Base-by-base conservation (phyloP, 2,797 vertebrate genomes). In the Nyctalus aviator region DNA sequence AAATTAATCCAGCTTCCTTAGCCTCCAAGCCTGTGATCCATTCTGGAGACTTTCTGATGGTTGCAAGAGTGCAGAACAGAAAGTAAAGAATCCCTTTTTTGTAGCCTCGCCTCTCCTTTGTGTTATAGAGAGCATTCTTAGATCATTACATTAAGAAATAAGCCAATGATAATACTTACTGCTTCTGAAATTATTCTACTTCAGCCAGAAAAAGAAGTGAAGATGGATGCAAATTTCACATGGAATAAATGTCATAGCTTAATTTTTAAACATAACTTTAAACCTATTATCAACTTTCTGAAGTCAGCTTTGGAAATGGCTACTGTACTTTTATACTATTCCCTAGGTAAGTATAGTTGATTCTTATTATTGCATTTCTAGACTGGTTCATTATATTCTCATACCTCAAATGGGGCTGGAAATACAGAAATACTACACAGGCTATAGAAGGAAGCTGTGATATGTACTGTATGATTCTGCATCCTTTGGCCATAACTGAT, bases 221-320 rank as follows among this genome's bases (percentile, higher is more conserved):
- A 83, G 32, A 72, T 18, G 15, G 48, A 73, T 90, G 11, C n/a
- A 81, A 93, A 97, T 86, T 90, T 90, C 73, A 78, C 76, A 82
- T 12, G 14, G 23, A 59, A 59, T 81, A 90, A 69, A 71, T 55
- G 27, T 14, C 59, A 71, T 32, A 46, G 35, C 41, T 84, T 78
- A 62, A 73, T 94, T 57, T 85, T 62, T 73, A 73, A 91, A 84
- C 25, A 37, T 66, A 72, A 93, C 14, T 20, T 85, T 46, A 83
- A 59, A 68, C 8, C 32, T 66, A 32, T 35, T 37, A 7, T 66
- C 53, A 75, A 8, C 41, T 85, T 37, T 78, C 79, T 88, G 35
- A 14, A 41, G 35, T 12, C 50, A 32, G 35, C 11, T 95, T 83
- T 94, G 64, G 48, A 48, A 93, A 37, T 35, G 21, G 25, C 18